phyloP scores from a whole-genome alignment of 2,797 vertebrate genomes.

The Pseudomugil gertrudae region DNA sequence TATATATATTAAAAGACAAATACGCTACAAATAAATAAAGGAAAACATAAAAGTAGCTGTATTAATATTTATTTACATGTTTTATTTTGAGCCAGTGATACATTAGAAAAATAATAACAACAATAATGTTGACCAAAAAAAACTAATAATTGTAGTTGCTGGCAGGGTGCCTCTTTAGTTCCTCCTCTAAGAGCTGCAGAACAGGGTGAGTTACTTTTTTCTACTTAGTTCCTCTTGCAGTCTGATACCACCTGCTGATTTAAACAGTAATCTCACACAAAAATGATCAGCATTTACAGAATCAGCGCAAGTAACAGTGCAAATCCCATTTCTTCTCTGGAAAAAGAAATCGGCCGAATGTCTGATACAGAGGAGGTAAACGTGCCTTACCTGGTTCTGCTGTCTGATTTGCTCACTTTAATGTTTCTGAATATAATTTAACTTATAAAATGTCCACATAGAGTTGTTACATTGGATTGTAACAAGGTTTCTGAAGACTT shows the following conservation, averaged over 20 bases:
- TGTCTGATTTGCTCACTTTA: conserved; percentile 5
- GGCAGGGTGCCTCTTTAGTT: conserved; percentile 8
- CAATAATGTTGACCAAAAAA: not conserved
- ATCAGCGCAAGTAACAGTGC: not conserved
- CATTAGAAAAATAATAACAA: not conserved
- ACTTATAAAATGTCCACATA: conserved; percentile 31
- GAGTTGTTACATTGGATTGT: conserved; percentile 9
- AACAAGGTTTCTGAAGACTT: conserved; percentile 32
- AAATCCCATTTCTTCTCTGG: not conserved
- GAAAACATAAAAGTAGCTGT: too few relatives aligned
- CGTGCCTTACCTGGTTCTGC: conserved; percentile 18
- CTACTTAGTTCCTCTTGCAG: conserved; percentile 15
- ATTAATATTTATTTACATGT: not conserved
- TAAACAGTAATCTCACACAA: not conserved
- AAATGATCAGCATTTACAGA: not conserved
- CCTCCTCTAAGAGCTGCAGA: conserved; percentile 12
- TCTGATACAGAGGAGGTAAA: conserved; percentile 14
- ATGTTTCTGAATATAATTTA: conserved; percentile 6
- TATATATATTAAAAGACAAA: conserved; percentile 3
- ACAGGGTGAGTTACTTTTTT: conserved; percentile 39
- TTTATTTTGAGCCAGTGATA: not conserved
- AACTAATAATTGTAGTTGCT: not conserved
- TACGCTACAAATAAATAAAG: not conserved
- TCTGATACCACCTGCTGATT: conserved; percentile 8
- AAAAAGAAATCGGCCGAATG: too few relatives aligned